Evolutionary conservation across 2,797 vertebrate species (phyloP).

Genomic region (Distichodus sexfasciatus): DNA sequence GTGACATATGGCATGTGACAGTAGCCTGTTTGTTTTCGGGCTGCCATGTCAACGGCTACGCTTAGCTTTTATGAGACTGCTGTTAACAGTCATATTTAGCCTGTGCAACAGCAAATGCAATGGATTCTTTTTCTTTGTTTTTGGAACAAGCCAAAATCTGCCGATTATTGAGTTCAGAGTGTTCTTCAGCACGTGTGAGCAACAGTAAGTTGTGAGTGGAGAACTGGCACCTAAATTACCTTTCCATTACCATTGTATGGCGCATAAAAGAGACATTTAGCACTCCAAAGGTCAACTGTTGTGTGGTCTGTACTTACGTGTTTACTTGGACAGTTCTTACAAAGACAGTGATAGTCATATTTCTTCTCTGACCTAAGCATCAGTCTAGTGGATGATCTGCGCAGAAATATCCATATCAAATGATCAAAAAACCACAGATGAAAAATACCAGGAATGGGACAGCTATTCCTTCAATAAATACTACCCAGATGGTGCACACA

Average conservation of each 20-base stretch:
- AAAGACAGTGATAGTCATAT: not conserved
- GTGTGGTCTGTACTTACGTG: slow-evolving; percentile 5
- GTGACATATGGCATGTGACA: slow-evolving; percentile 7
- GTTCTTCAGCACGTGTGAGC: slow-evolving; percentile 16
- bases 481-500: slow-evolving; percentile 62
- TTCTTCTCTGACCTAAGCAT: slow-evolving; percentile 13
- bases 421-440: slow-evolving; percentile 52
- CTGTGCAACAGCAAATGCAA: slow-evolving; percentile 7
- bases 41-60: slow-evolving; percentile 35
- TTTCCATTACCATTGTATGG: not conserved
- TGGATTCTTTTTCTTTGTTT: not conserved
- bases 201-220: not conserved
- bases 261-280: not conserved
- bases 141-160: slow-evolving; percentile 6
- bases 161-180: slow-evolving; percentile 27
- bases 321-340: not conserved
- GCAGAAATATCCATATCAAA: slow-evolving; percentile 40
- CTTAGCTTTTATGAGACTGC: slow-evolving; percentile 28
- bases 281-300: not conserved
- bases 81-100: slow-evolving; percentile 3
- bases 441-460: slow-evolving; percentile 44
- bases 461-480: slow-evolving; percentile 51
- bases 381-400: slow-evolving; percentile 15
- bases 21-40: slow-evolving; percentile 34
- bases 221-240: not conserved